Percentiles rank a stretch among this genome's conserved stretches.
Evolutionary conservation across 1,140 invertebrate species (phyloP).

Genomic region (Megalopta genalis): DNA sequence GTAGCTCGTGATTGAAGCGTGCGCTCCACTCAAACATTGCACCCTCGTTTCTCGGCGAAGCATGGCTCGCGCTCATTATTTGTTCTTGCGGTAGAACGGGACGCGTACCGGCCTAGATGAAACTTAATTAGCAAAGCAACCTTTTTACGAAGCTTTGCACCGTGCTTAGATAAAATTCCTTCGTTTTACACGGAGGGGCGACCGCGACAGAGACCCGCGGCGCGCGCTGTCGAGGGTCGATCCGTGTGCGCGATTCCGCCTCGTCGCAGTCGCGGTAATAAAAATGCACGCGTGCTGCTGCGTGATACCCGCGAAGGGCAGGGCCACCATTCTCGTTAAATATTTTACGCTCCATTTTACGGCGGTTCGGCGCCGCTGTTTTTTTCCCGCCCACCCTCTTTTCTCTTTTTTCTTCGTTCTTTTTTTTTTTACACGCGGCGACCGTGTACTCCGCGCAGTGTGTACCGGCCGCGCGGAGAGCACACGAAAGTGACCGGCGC

Average conservation of each 20-base stretch:
- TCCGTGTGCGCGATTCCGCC: constrained; percentile 18
- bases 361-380: constrained; percentile 24
- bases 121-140: constrained; percentile 5
- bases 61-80: not conserved
- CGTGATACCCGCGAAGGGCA: constrained; percentile 36
- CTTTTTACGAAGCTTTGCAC: not conserved
- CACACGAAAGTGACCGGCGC: constrained; percentile 49
- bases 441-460: constrained; percentile 33
- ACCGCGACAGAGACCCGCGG: not conserved
- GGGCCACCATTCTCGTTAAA: constrained; percentile 49
- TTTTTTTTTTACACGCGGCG: constrained; percentile 29
- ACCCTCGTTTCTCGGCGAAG: too few species aligned
- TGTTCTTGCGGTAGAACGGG: not conserved
- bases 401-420: not conserved
- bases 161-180: constrained; percentile 12
- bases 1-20: too few species aligned
- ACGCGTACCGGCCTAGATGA: not conserved
- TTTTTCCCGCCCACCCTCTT: not conserved
- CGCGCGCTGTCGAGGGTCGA: not conserved
- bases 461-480: constrained; percentile 1
- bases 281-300: constrained; percentile 42
- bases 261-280: constrained; percentile 5
- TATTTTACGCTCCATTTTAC: constrained; percentile 61
- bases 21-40: too few species aligned
- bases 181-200: not conserved